Conservation (phyloP, 92 coral and sea anemone genomes). For the Phenganax stokvisi region DNA sequence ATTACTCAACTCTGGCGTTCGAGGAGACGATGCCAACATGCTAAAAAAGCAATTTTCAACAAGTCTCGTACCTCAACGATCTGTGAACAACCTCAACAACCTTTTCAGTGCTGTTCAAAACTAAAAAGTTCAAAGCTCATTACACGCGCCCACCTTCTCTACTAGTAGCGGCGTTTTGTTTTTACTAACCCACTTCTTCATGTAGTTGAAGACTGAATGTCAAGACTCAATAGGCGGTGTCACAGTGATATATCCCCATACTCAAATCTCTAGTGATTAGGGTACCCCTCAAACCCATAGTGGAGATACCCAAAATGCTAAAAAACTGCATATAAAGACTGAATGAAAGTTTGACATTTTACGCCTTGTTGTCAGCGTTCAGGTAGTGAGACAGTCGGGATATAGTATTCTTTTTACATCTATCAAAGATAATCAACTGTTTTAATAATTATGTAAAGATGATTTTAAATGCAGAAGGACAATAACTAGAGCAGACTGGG, state of each 20-base stretch:
- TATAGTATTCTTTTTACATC: no score
- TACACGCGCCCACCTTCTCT: constrained; percentile 10
- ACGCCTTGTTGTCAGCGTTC: no score
- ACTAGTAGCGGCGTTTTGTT: background rate
- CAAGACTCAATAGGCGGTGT: background rate
- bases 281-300: no score
- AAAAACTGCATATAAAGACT: no score
- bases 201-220: background rate
- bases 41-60: constrained; percentile 5
- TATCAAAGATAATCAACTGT: no score
- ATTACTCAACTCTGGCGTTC: background rate
- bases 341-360: no score
- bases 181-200: background rate
- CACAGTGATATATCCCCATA: background rate
- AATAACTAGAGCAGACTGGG: no score
- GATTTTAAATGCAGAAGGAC: no score
- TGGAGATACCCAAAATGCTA: no score
- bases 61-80: constrained; percentile 44
- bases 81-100: constrained; percentile 30
- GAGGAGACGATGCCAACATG: constrained; percentile 23
- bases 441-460: no score
- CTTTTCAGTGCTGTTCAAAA: constrained; percentile 35
- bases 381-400: no score
- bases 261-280: background rate
- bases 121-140: background rate